Percentiles rank a stretch among this genome's conserved stretches.
phyloP scores from a whole-genome alignment of 2,797 vertebrate genomes.

The Dendrocincla tyrannina region DNA sequence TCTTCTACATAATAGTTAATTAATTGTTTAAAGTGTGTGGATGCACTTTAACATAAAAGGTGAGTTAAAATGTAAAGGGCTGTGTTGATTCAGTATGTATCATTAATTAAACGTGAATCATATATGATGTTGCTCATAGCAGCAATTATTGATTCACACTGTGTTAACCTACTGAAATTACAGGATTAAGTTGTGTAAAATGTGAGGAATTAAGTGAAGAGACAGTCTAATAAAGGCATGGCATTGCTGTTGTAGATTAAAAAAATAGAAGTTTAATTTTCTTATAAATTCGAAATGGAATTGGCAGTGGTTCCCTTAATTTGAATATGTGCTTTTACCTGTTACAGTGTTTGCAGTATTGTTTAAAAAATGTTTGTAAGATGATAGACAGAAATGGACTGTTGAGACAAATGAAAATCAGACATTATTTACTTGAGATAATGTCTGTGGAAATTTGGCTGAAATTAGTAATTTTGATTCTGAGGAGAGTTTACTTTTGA shows the following conservation, averaged over 20 bases:
- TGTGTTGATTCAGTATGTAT: neutral
- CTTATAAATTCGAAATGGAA: neutral
- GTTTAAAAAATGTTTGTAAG: neutral
- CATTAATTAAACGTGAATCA: neutral
- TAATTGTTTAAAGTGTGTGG: neutral
- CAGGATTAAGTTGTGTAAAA: neutral
- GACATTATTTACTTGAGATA: neutral
- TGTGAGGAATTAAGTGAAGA: neutral
- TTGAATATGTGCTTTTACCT: neutral
- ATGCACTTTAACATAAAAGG: neutral
- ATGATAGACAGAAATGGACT: neutral
- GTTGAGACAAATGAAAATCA: neutral
- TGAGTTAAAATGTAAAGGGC: neutral
- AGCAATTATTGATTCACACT: neutral
- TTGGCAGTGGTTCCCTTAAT: neutral
- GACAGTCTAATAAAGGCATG: neutral
- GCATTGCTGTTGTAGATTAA: neutral
- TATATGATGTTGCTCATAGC: neutral
- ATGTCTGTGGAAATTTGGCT: neutral
- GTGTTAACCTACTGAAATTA: neutral
- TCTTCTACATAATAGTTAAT: neutral
- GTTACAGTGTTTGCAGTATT: neutral
- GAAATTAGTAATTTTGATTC: neutral
- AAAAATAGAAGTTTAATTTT: neutral
- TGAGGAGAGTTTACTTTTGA: slow-evolving; percentile 19